Percentiles rank a stretch among this genome's conserved stretches.
These are phyloP conservation scores for Phaethornis superciliosus DNA, from an alignment of 2,113 vertebrate genomes.

Conservation along the genomic window DNA sequence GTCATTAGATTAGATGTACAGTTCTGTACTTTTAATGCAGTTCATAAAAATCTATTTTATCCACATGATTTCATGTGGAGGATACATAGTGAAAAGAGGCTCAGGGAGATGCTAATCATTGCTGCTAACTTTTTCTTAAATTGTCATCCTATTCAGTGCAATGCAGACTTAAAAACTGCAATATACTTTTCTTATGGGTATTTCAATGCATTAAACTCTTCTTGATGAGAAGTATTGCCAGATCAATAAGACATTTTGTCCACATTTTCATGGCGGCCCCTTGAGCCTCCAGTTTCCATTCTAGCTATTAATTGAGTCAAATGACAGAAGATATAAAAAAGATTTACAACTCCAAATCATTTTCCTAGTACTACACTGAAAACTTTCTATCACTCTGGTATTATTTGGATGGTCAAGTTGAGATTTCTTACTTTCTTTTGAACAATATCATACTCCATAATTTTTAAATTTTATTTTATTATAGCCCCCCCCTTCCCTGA, in stretches of 20 bases:
- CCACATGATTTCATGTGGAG: not conserved
- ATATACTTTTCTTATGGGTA: slow-evolving; percentile 20
- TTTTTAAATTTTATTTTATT: not conserved
- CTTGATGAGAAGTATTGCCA: slow-evolving; percentile 30
- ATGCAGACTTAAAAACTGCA: not conserved
- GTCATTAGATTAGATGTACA: not conserved
- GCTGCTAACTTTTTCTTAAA: not conserved
- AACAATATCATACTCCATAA: not conserved
- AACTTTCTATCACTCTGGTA: not conserved
- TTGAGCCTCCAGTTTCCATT: slow-evolving; percentile 32
- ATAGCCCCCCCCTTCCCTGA: not conserved
- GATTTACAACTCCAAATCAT: not conserved
- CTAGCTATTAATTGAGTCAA: slow-evolving; percentile 69
- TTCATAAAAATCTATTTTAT: slow-evolving; percentile 33
- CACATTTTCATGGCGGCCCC: slow-evolving; percentile 49
- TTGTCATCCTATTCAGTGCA: not conserved
- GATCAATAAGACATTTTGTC: slow-evolving; percentile 75
- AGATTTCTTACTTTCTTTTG: not conserved
- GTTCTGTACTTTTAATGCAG: not conserved
- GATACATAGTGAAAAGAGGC: not conserved
- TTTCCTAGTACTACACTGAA: not conserved
- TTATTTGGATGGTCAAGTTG: not conserved
- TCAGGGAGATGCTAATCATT: slow-evolving; percentile 29
- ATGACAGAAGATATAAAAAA: slow-evolving; percentile 31
- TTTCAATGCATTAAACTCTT: slow-evolving; percentile 39